phyloP scores from a whole-genome alignment of 2,113 vertebrate species.

The Gadus macrocephalus region DNA sequence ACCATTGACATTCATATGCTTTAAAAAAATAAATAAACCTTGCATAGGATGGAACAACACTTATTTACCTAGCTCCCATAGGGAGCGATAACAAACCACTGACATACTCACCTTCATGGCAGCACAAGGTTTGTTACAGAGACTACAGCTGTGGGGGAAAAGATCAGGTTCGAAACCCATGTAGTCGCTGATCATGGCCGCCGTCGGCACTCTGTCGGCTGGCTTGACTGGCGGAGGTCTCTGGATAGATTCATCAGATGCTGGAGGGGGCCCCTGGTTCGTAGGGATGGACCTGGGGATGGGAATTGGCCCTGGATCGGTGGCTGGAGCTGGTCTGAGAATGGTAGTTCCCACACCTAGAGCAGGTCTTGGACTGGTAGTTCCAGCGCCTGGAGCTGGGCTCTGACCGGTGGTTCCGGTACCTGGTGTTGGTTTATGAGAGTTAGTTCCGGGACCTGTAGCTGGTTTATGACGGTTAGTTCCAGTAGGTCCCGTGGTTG shows the following conservation, averaged over 20 bases:
- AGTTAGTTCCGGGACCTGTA: too few relatives aligned
- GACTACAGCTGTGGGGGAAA: constrained; percentile 95
- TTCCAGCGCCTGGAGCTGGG: not conserved
- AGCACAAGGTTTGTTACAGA: constrained; percentile 92
- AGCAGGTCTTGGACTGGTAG: not conserved
- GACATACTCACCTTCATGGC: constrained; percentile 88
- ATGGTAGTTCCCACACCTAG: not conserved
- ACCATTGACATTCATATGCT: too few relatives aligned
- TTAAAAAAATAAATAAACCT: too few relatives aligned
- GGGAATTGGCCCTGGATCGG: not conserved
- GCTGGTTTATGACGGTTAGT: too few relatives aligned
- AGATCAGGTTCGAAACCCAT: constrained; percentile 83
- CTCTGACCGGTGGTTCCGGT: not conserved
- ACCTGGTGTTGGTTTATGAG: too few relatives aligned
- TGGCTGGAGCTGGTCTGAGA: not conserved
- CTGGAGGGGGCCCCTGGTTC: not conserved
- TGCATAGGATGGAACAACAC: too few relatives aligned
- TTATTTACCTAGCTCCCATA: too few relatives aligned
- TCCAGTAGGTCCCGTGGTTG: too few relatives aligned
- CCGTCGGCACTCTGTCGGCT: constrained; percentile 56
- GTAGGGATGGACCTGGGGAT: not conserved
- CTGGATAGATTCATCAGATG: not conserved
- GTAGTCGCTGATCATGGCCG: constrained; percentile 91
- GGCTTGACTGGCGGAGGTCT: not conserved
- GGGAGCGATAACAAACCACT: too few relatives aligned